These are phyloP conservation scores for Lathronympha strigana DNA, from an alignment of 2,888 invertebrate genomes.

Conservation along the genomic window DNA sequence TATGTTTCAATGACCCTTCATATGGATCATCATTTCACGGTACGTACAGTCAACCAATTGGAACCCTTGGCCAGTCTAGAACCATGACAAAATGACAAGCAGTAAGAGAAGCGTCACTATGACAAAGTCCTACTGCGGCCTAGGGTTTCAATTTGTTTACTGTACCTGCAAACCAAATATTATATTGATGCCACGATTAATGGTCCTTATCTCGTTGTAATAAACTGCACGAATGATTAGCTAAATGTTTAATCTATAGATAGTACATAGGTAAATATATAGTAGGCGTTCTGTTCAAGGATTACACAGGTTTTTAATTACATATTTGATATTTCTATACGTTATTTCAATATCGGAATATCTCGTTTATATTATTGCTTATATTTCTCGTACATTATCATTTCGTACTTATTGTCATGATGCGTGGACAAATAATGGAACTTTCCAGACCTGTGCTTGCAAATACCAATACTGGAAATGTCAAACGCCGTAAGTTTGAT, in stretches of 20 bases:
- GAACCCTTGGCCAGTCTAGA: too few species aligned
- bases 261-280: neutral
- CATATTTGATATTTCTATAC: neutral
- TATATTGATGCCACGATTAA: neutral
- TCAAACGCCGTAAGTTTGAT: too few species aligned
- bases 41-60: too few species aligned
- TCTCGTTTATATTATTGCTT: constrained; percentile 7
- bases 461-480: too few species aligned
- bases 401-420: constrained; percentile 25
- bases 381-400: neutral
- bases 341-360: constrained; percentile 2
- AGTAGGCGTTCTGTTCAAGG: neutral
- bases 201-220: constrained; percentile 8
- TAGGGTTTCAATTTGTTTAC: too few species aligned
- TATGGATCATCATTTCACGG: too few species aligned
- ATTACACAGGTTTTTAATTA: neutral
- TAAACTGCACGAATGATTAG: neutral
- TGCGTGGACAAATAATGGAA: neutral
- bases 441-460: neutral
- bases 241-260: neutral
- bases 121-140: too few species aligned
- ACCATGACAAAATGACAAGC: too few species aligned
- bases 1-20: too few species aligned
- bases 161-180: neutral
- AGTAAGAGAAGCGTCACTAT: too few species aligned